Evolutionary conservation across 2,797 vertebrate genomes (phyloP), one percentile per base, ranked within the genome.

Genomic region (Epinephelus malabaricus): DNA sequence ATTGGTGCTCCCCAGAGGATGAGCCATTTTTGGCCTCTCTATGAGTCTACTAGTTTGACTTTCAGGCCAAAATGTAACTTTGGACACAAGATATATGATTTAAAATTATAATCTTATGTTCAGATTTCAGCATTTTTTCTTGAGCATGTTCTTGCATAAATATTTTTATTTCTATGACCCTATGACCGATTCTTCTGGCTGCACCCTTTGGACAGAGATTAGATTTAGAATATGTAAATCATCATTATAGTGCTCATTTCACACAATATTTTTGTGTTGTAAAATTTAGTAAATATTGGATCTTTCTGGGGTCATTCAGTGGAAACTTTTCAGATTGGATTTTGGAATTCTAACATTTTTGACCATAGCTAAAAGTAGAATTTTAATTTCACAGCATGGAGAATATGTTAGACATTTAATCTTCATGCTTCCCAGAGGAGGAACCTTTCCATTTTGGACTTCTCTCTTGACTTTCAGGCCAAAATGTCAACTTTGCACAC

Each of bases 1-100:
- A 25, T 21, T 69, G 34, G 2, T 21, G 30, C n/a, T 66, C 61
- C 68, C 21, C 54, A 27, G 68, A 54, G 46, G 64, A 50, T 59
- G n/a, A 3, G 60, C 74, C 13, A 9, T 12, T 43, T 53, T 46
- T 3, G 21, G 21, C 58, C 40, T 5, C 25, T 27, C 9, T 5
- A 0, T 38, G 30, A 76, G 6, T 38, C 40, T 14, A 25, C 11
- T 11, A 21, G 14, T 46, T 58, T 9, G 38, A 38, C 7, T 21
- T 43, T 27, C 9, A n/a, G 46, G 55, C 17, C 13, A 55, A 46
- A 40, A 23, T 67, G 17, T 55, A 47, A 3, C 5, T 55, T 38
- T 53, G 14, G 6, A 25, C 23, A 56, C 19, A 56, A 62, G 1
- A 73, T 60, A 40, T 43, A 34, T 15, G 3, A 60, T 34, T 34